A percentile compares a stretch with the other conserved stretches of the same genome.
phyloP scores from a whole-genome alignment of 2,113 vertebrate species.

The Amblyopsis rosae region DNA sequence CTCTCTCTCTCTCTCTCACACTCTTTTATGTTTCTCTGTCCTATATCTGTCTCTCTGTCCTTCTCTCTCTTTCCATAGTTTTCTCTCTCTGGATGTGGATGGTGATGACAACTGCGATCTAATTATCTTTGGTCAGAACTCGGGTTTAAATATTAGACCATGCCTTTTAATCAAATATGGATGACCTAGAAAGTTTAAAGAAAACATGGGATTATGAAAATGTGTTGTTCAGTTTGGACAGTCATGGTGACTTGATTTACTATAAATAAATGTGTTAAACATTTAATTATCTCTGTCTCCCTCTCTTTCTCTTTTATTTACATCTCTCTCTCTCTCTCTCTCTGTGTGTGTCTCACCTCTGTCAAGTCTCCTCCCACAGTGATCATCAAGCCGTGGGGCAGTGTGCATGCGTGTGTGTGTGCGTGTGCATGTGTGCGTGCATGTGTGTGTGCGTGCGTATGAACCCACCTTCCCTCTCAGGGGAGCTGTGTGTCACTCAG shows the following conservation, averaged over 20 bases:
- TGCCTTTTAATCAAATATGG: too few species aligned
- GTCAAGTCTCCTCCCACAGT: constrained; percentile 22
- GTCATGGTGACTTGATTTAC: too few species aligned
- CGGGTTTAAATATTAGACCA: not conserved
- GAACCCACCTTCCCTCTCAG: constrained; percentile 33
- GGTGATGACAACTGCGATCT: too few species aligned
- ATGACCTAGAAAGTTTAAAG: too few species aligned
- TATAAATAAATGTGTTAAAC: constrained; percentile 1
- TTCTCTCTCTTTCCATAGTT: not conserved
- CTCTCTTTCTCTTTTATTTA: constrained; percentile 17
- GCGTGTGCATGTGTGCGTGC: not conserved
- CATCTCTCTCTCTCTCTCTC: constrained; percentile 3
- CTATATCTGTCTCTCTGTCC: not conserved
- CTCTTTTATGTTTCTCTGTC: not conserved
- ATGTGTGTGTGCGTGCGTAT: not conserved
- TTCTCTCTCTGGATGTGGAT: too few species aligned
- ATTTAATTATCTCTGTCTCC: too few species aligned
- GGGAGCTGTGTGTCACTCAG: constrained; percentile 72
- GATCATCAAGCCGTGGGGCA: constrained; percentile 35
- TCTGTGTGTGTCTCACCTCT: not conserved
- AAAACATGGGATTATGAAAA: too few species aligned
- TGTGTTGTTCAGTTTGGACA: too few species aligned
- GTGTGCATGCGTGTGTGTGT: constrained; percentile 18
- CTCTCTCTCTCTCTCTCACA: not conserved
- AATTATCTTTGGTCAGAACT: not conserved